Base-by-base conservation (phyloP, 2,888 invertebrate species). In the Pheosia gnoma region DNA sequence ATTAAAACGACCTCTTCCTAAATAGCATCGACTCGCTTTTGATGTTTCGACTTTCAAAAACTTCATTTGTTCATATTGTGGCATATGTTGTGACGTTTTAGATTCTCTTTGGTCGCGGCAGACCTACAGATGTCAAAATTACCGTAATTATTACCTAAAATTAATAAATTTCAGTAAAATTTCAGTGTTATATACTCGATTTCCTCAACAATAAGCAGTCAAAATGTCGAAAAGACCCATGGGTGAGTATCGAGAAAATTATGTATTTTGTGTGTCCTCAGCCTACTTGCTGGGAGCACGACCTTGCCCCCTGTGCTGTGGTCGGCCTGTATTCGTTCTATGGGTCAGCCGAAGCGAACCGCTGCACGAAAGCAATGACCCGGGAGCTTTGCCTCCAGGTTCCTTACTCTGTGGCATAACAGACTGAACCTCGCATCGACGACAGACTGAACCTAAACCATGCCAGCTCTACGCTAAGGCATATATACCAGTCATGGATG, bases 181-280 rank as follows among this genome's bases (percentile, higher is more conserved):
- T 86, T 77, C 62, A 72, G 82, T 84, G 82, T 77, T 76, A 71
- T 66, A 63, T 65, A 59, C 63, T 62, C 67, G 65, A 51, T 61
- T 59, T 13, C 25, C n/a, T 5, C 39, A 55, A 55, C 55, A 55
- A 67, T 59, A 53, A 52, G 57, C 59, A 72, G 62, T 62, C 72
- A 79, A 54, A 65, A 87, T 87, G 81, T 73, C 87, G 43, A 82
- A 76, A 67, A 88, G 78, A 78, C 86, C 88, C 10, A 70, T 89
- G 63, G 89, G 89, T 89, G 57, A 85, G 84, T 79, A 11, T 47
- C n/a, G n/a, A 4, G 4, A n/a, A 4, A 8, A 43, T 43, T 9
- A 47, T 4, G 47, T 47, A 11, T 47, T 5, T 1, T 51, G 51
- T n/a, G n/a, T 6, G 51, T 9, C 9, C 2, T 8, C 4, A n/a